These are phyloP conservation scores for Pleuronectes platessa DNA, from an alignment of 2,113 vertebrate species.

Conservation along the genomic window DNA sequence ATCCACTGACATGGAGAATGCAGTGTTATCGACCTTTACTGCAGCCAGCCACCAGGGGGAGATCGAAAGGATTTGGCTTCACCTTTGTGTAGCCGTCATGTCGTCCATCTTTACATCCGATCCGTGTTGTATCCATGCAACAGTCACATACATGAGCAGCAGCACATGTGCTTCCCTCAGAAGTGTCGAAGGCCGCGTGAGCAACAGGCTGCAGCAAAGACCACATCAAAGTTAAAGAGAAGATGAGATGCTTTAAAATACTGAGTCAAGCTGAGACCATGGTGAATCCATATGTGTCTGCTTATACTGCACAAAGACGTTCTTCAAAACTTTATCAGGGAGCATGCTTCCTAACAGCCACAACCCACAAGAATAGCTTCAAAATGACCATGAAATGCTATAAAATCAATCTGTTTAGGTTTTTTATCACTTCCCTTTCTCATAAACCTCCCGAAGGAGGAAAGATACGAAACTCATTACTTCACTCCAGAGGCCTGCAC, in stretches of 20 bases:
- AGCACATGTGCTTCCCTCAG: neutral
- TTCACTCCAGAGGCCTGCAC: conserved; percentile 3
- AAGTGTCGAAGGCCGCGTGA: conserved; percentile 1
- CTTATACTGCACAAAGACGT: neutral
- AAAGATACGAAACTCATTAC: conserved; percentile 29
- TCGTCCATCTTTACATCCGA: too few relatives aligned
- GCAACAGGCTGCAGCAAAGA: neutral
- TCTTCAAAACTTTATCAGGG: neutral
- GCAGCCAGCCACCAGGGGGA: too few relatives aligned
- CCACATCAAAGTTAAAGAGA: conserved; percentile 25
- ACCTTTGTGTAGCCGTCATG: too few relatives aligned
- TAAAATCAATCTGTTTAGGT: neutral
- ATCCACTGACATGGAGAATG: too few relatives aligned
- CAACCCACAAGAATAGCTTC: neutral
- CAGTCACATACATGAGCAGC: neutral
- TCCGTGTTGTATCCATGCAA: neutral
- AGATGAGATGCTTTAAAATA: neutral
- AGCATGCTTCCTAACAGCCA: neutral
- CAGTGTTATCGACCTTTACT: too few relatives aligned
- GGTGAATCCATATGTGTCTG: neutral
- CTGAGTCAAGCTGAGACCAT: neutral
- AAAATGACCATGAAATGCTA: neutral
- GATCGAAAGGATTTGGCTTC: too few relatives aligned
- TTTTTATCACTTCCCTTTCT: neutral
- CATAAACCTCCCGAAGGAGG: conserved; percentile 8